Evolutionary conservation across 2,888 invertebrate species (phyloP).

Genomic region (Eupeodes luniger): DNA sequence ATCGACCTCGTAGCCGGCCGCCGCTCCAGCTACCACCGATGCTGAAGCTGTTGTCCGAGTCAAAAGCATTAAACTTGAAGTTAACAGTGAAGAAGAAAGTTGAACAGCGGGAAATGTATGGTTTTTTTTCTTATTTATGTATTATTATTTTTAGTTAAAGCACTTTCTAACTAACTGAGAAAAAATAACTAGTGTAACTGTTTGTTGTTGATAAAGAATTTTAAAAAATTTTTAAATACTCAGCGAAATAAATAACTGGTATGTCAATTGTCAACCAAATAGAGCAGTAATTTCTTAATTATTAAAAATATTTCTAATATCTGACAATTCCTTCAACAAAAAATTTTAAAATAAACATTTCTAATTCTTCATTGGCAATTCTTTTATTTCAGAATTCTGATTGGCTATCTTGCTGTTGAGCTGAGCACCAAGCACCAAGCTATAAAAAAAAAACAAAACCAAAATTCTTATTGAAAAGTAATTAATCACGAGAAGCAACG

Average conservation of each 20-base stretch:
- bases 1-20: background rate
- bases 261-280: background rate
- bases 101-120: conserved; percentile 38
- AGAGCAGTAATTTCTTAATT: background rate
- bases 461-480: conserved; percentile 47
- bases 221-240: background rate
- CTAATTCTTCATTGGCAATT: conserved; percentile 10
- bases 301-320: background rate
- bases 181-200: conserved; percentile 33
- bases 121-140: conserved; percentile 22
- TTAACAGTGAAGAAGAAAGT: conserved; percentile 70
- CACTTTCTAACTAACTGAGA: conserved; percentile 51
- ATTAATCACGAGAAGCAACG: conserved; percentile 52
- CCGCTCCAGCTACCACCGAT: too few species aligned
- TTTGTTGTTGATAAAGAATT: conserved; percentile 35
- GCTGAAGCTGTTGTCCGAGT: conserved; percentile 5
- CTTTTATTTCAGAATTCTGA: conserved; percentile 55
- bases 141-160: conserved; percentile 28
- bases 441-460: conserved; percentile 20
- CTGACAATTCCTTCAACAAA: background rate
- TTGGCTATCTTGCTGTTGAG: conserved; percentile 32
- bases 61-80: conserved; percentile 35
- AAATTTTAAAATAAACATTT: background rate
- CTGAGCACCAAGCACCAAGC: background rate
- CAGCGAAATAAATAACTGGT: background rate